Conservation (phyloP, 2,113 vertebrate genomes). For the Vimba vimba region DNA sequence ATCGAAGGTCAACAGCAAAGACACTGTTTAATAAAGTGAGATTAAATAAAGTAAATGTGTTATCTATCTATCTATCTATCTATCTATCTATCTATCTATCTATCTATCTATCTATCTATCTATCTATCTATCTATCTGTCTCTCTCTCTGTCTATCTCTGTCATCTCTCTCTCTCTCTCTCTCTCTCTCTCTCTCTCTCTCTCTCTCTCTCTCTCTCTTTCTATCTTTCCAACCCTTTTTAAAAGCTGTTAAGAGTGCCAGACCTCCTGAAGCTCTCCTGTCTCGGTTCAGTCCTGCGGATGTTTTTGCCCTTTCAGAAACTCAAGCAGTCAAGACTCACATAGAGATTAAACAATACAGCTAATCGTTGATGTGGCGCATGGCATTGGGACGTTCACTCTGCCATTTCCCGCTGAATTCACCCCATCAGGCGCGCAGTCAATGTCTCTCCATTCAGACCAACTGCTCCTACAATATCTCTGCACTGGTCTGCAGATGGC, state of each 20-base stretch:
- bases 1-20: too few relatives aligned
- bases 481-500: background rate
- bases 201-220: too few relatives aligned
- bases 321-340: constrained; percentile 46
- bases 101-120: too few relatives aligned
- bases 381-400: constrained; percentile 40
- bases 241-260: constrained; percentile 34
- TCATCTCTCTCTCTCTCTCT: too few relatives aligned
- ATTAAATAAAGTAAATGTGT: too few relatives aligned
- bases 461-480: constrained; percentile 29
- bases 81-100: background rate
- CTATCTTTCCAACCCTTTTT: constrained; percentile 19
- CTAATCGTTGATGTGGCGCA: constrained; percentile 44
- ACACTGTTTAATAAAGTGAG: too few relatives aligned
- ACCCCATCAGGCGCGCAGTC: constrained; percentile 46
- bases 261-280: constrained; percentile 20
- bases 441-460: constrained; percentile 47
- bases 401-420: constrained; percentile 47
- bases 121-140: background rate
- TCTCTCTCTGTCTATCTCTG: too few relatives aligned
- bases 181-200: too few relatives aligned
- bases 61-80: constrained; percentile 13
- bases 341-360: constrained; percentile 45
- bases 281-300: constrained; percentile 11
- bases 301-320: constrained; percentile 54